These are phyloP conservation scores for Papilio polytes DNA, from an alignment of 1,140 invertebrate genomes.

Conservation along the genomic window DNA sequence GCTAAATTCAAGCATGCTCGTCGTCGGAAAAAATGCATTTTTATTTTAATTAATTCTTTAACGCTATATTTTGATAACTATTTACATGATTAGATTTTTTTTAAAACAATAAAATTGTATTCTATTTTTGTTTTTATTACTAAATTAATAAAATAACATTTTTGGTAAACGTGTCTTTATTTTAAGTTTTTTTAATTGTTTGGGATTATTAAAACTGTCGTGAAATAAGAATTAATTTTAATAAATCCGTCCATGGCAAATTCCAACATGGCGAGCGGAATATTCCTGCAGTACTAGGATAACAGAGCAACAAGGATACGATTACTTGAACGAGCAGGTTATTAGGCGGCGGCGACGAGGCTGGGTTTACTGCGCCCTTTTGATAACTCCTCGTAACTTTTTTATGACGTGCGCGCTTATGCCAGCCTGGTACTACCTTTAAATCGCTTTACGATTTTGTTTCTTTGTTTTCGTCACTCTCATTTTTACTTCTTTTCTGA, in stretches of 20 bases:
- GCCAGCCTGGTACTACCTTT: constrained; percentile 58
- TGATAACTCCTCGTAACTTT: constrained; percentile 74
- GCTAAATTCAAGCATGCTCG: constrained; percentile 38
- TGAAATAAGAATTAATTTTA: too few species aligned
- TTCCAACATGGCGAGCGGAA: background rate
- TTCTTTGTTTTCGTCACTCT: background rate
- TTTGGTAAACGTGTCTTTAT: too few species aligned
- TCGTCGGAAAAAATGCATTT: background rate
- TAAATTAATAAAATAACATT: too few species aligned
- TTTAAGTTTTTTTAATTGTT: too few species aligned
- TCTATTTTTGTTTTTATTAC: too few species aligned
- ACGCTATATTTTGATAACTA: background rate
- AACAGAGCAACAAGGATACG: constrained; percentile 46
- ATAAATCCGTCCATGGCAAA: too few species aligned
- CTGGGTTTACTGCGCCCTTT: constrained; percentile 65
- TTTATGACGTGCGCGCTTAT: constrained; percentile 68
- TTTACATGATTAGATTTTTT: background rate
- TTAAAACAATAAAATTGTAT: too few species aligned
- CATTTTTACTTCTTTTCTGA: background rate
- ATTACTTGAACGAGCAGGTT: constrained; percentile 56
- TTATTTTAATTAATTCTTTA: background rate
- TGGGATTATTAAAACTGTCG: too few species aligned
- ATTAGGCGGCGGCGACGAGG: constrained; percentile 56
- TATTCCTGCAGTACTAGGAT: constrained; percentile 44
- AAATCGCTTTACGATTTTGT: constrained; percentile 43